These are phyloP conservation scores for Mesoligia furuncula DNA, from an alignment of 2,888 invertebrate species.

Conservation along the genomic window DNA sequence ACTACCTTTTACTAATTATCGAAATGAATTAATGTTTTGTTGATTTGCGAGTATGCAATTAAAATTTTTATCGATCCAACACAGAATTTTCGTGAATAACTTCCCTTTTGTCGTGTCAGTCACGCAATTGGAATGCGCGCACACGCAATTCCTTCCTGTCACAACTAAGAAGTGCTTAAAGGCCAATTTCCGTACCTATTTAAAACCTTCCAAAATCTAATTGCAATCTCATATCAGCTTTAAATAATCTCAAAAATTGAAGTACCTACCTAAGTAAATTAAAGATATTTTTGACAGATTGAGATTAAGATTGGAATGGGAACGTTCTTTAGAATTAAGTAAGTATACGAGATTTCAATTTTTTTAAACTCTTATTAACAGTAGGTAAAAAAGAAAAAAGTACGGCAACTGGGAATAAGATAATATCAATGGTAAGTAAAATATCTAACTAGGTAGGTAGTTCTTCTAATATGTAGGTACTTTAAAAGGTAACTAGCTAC, in stretches of 20 bases:
- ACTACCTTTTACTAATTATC: neutral
- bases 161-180: neutral
- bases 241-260: neutral
- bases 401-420: neutral
- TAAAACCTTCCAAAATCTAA: neutral
- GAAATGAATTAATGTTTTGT: neutral
- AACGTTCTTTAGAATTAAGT: neutral
- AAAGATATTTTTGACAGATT: neutral
- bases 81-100: neutral
- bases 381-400: too few species aligned
- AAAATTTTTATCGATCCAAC: neutral
- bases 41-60: slow-evolving; percentile 5
- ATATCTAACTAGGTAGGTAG: neutral
- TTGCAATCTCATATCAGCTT: neutral
- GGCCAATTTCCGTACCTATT: neutral
- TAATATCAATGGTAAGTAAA: neutral
- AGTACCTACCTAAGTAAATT: neutral
- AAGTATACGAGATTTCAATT: too few species aligned
- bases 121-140: slow-evolving; percentile 1
- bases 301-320: neutral
- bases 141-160: neutral
- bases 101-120: neutral
- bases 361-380: neutral
- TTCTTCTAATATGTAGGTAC: too few species aligned
- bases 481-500: neutral